Evolutionary conservation across 2,888 invertebrate species (phyloP), one percentile per base, ranked within the genome.

Genomic region (Cephalotes varians): DNA sequence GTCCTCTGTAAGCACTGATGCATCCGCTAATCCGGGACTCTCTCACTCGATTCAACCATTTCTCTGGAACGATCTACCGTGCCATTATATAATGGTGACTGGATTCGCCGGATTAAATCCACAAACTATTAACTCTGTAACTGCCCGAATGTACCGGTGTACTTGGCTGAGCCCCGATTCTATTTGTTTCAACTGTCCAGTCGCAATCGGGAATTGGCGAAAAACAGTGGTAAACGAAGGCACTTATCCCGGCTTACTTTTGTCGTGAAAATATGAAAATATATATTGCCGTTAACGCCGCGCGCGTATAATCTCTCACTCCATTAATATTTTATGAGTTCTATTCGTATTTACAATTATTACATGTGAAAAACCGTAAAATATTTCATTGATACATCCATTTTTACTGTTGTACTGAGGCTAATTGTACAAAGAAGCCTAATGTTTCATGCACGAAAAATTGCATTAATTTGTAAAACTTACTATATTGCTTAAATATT

Each of bases 11-110:
- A 86, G 84, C 85, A 83, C 82, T 44, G 83, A 83, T 82, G 87
- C 87, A 83, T 86, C 86, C 71, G 86, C 85, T 87, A 87, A 88
- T 86, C 83, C 87, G 73, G 47, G 83, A 72, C 77, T 77, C 84
- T 81, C 84, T 81, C 84, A 83, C 82, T 84, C 85, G 31, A 84
- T 86, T 89, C 86, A 81, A 83, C 71, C 86, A 56, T 85, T 87
- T 82, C 86, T 80, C 86, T 49, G 56, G 73, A 65, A 73, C 84
- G 77, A 83, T 80, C 82, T 83, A 76, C 87, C 76, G 47, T 67
- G 64, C 80, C 58, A 82, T 86, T 82, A 84, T 86, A 86, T 81
- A 86, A 87, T 80, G 82, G 82, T 71, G 81, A 80, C 69, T 73
- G 51, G 51, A 72, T 83, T 54, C 62, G 80, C 51, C 31, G 62